Base-by-base conservation (phyloP, 1,140 invertebrate genomes). In the Rhyacophila brunnea region DNA sequence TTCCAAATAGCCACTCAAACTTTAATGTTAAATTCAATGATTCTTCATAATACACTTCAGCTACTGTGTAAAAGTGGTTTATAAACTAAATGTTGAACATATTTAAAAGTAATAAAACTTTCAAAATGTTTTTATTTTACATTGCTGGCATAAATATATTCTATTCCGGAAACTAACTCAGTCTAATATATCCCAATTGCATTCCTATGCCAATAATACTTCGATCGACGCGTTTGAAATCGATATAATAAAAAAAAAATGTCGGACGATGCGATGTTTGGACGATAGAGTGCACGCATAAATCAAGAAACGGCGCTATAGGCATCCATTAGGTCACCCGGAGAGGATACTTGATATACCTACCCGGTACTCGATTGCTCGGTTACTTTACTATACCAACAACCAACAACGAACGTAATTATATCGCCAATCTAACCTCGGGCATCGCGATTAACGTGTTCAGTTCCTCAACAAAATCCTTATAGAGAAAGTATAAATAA, bases 391-490 rank as follows among this genome's bases (percentile, higher is more conserved):
- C 47, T 57, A 43, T 52, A 53, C 46, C 45, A 38, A 52, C 53
- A 56, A 53, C 46, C 45, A 38, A 52, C 53, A 56, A 42, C 60
- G 56, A 57, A 51, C 53, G 56, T 62, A 49, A 50, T 62, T 48
- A 50, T 49, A 62, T 57, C 60, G 48, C 42, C 13, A 51, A 32
- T 62, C 48, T 57, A 11, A n/a, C 36, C 19, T 23, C 46, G 15
- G 44, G 53, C 47, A 28, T 28, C 23, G 23, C 23, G 23, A 28
- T 28, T 28, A 28, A 28, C 23, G 23, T 9, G 9, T 28, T 28
- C 23, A 28, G 23, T 9, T 28, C 23, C 18, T 3, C 40, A 14
- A 40, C 13, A 17, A 10, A 13, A 35, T 35, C 34, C 6, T 35
- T 6, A n/a, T 7, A 35, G 6, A n/a, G 34, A 35, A n/a, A 6